Conservation (phyloP, 1,140 invertebrate genomes). For the Aplysia californica region DNA sequence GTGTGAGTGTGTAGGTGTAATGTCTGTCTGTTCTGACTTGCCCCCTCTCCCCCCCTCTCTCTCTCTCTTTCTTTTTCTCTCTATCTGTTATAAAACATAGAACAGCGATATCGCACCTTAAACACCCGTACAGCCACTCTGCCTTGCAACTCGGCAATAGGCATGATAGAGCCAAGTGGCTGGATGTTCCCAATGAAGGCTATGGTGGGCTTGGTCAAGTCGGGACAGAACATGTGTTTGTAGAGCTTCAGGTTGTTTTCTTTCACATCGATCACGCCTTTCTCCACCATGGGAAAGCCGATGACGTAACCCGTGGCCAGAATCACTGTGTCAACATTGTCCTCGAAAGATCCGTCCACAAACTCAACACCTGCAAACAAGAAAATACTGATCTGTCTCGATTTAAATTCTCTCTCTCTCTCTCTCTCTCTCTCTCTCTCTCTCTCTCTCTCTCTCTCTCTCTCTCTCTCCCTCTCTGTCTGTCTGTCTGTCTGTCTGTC, state of each 20-base stretch:
- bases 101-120: too few relatives aligned
- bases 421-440: too few relatives aligned
- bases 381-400: too few relatives aligned
- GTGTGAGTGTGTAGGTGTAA: too few relatives aligned
- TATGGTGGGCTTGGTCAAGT: conserved; percentile 59
- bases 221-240: conserved; percentile 69
- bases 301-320: conserved; percentile 57
- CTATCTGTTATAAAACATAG: too few relatives aligned
- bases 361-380: conserved; percentile 60
- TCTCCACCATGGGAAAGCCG: conserved; percentile 55
- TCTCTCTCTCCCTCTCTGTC: too few relatives aligned
- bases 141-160: conserved; percentile 60
- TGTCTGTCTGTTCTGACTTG: too few relatives aligned
- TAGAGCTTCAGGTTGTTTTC: conserved; percentile 66
- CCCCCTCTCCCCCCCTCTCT: too few relatives aligned
- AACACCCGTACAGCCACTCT: conserved; percentile 41
- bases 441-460: too few relatives aligned
- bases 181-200: conserved; percentile 71
- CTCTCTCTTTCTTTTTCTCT: too few relatives aligned
- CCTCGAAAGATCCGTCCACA: conserved; percentile 56
- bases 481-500: too few relatives aligned
- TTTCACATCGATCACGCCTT: conserved; percentile 44
- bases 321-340: conserved; percentile 54
- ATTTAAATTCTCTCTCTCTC: too few relatives aligned
- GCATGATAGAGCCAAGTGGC: conserved; percentile 70